Base-by-base conservation (phyloP, 2,113 vertebrate genomes). In the Odontesthes bonariensis region DNA sequence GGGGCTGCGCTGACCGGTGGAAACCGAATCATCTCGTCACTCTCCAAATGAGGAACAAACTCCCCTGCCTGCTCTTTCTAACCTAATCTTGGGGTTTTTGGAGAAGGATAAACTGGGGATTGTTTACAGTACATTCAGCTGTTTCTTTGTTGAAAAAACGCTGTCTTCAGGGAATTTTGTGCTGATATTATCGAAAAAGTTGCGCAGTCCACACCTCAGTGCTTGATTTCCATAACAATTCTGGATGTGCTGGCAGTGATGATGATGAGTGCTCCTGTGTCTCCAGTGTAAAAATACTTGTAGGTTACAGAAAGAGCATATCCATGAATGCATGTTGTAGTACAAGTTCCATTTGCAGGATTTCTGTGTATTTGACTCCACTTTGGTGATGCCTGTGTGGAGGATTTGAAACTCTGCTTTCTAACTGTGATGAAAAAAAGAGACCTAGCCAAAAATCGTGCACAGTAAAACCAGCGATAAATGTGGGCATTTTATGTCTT, bases 171-270 rank as follows among this genome's bases (percentile, higher is more conserved):
- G 65, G 77, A 56, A 78, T 88, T 89, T 85, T 86, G 53, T 88
- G 87, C 86, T 91, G 82, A 89, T 85, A 66, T 66, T 58, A 79
- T 81, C 46, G 52, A 77, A 80, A 87, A 85, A 69, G 81, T 77
- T 87, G 81, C 12, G 10, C 31, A 20, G 47, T 61, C 62, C 56
- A 81, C 69, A 68, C 23, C 66, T 84, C 20, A 19, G 8, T 33
- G 51, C 65, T 79, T 83, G 63, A 83, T 83, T 86, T 83, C 75
- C 74, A 85, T 75, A 79, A 76, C 54, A 56, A 70, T 79, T 79
- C 40, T 49, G 14, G 75, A 76, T 19, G 20, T 73, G 72, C n/a
- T 46, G 53, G 56, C 38, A 47, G 53, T 64, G 77, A 75, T 73
- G 77, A 72, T 46, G 73, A 73, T 31, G 66, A 27, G 72, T 57